Evolutionary conservation across 2,888 invertebrate genomes (phyloP).

Genomic region (Ellobium chinense): DNA sequence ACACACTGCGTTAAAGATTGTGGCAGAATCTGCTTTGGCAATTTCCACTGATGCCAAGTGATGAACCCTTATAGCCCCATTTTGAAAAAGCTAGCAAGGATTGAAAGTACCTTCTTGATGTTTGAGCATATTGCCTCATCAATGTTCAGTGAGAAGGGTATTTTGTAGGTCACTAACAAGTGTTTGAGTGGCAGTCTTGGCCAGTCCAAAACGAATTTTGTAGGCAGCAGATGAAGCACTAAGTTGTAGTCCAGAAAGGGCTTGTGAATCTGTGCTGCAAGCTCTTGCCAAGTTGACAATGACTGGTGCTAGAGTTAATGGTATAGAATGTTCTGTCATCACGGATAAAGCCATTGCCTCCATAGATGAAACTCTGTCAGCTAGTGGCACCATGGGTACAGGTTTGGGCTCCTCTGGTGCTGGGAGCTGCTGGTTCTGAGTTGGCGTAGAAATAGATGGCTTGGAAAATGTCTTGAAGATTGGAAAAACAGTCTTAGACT

Average conservation of each 20-base stretch:
- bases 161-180: neutral
- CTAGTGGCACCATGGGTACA: neutral
- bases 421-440: neutral
- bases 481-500: neutral
- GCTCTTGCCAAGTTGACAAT: constrained; percentile 50
- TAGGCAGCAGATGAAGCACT: neutral
- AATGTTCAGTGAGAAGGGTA: neutral
- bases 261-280: neutral
- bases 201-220: neutral
- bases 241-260: neutral
- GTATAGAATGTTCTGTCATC: neutral
- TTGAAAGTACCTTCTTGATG: neutral
- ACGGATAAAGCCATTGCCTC: neutral
- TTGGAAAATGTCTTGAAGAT: no score
- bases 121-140: neutral
- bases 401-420: no score
- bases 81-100: constrained; percentile 23
- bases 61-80: constrained; percentile 42
- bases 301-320: neutral
- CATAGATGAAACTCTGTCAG: neutral
- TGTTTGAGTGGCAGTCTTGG: neutral
- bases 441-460: no score
- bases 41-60: constrained; percentile 50
- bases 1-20: constrained; percentile 39
- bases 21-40: constrained; percentile 39